These are phyloP conservation scores for Meghimatium bilineatum DNA, from an alignment of 2,888 invertebrate species.

Conservation along the genomic window DNA sequence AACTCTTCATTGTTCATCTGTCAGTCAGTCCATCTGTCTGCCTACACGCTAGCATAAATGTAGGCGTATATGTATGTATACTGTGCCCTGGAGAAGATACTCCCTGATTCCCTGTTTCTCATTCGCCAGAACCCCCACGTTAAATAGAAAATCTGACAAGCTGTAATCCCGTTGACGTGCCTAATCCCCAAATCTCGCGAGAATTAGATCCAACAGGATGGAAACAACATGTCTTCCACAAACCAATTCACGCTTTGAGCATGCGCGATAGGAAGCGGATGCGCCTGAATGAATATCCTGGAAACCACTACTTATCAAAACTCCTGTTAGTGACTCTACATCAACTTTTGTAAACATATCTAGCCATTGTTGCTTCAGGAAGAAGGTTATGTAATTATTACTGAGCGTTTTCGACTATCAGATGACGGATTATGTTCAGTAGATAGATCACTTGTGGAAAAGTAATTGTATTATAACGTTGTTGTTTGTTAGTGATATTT, in stretches of 20 bases:
- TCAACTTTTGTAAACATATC: neutral
- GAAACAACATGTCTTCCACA: conserved; percentile 13
- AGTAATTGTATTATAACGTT: no score
- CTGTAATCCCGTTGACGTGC: conserved; percentile 22
- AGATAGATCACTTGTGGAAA: no score
- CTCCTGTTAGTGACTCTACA: neutral
- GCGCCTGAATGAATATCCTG: conserved; percentile 17
- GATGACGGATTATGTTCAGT: no score
- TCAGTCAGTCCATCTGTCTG: neutral
- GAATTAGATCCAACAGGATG: neutral
- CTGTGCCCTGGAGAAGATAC: no score
- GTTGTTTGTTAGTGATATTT: no score
- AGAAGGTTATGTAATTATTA: no score
- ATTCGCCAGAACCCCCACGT: neutral
- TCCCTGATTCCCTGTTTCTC: no score
- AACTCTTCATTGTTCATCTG: no score
- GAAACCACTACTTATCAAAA: neutral
- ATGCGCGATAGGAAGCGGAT: conserved; percentile 17
- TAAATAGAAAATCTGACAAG: neutral
- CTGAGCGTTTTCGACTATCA: no score
- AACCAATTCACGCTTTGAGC: conserved; percentile 1
- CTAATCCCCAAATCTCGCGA: conserved; percentile 27
- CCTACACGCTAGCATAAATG: neutral
- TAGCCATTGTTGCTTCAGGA: no score
- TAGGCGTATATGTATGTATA: neutral